Base-by-base conservation (phyloP, 2,888 invertebrate genomes). In the Oasisia sp. region DNA sequence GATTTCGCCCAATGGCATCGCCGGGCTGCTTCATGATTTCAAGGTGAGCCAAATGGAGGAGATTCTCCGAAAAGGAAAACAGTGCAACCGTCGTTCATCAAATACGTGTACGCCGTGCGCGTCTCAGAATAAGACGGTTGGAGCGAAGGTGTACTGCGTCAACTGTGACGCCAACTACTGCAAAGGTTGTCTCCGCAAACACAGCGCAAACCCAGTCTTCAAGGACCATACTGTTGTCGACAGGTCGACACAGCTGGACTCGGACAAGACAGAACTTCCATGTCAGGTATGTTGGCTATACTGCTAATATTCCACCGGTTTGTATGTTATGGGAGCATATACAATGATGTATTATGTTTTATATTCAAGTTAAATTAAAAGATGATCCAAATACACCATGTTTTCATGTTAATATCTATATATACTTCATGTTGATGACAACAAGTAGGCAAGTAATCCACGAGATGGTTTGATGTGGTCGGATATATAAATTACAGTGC, bases 11-110 rank as follows among this genome's bases (percentile, higher is more conserved):
- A 92, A 74, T 44, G 94, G 94, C 9, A 93, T 94, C 27, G 91
- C 92, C n/a, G 94, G 93, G 8, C 93, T 94, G 27, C 92, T 93
- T 89, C 93, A 93, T 45, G 94, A 94, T 92, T 94, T 94, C 92
- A 94, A 94, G 92, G 93, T 94, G 92, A 74, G 27, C 7, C 14
- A 14, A 74, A 74, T 74, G 74, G 74, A 74, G 27, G 74, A 27
- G 2, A 7, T 27, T 7, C 27, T 74, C 74, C 74, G 74, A 74
- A 74, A 74, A 27, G 74, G 27, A 27, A 74, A 27, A 74, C 74
- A 74, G 27, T 38, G 2, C 38, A 74, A 74, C 74, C 74, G 74
- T 74, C 19, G 19, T 27, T 74, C 27, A n/a, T 27, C 4, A 27
- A 74, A 27, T 27, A 27, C 27, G n/a, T 74, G 74, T 74, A 27